phyloP scores from a whole-genome alignment of 2,113 vertebrate genomes.

The Seriola dumerili region DNA sequence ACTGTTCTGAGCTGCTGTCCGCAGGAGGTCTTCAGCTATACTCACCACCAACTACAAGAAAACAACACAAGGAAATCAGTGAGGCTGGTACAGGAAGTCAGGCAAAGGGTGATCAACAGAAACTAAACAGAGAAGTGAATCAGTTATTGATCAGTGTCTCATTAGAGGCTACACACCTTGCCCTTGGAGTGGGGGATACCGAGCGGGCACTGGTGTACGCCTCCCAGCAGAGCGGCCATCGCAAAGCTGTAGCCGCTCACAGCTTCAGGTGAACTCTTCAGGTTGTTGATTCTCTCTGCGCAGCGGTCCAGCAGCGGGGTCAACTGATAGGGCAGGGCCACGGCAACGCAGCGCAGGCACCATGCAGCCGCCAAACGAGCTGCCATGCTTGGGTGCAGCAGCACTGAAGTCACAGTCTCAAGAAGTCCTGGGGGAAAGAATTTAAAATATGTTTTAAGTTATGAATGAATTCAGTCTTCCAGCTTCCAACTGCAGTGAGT shows the following conservation, averaged over 20 bases:
- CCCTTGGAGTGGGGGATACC: slow-evolving; percentile 98
- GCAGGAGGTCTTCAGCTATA: slow-evolving; percentile 96
- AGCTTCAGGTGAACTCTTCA: slow-evolving; percentile 97
- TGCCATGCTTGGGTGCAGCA: slow-evolving; percentile 98
- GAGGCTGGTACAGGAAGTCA: not conserved
- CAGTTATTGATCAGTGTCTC: not conserved
- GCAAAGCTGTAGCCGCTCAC: slow-evolving; percentile 99
- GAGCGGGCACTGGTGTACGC: slow-evolving; percentile 96
- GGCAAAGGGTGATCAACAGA: not conserved
- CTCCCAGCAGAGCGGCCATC: slow-evolving; percentile 96
- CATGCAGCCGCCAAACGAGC: slow-evolving; percentile 95
- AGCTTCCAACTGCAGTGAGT: not conserved
- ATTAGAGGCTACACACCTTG: slow-evolving; percentile 86
- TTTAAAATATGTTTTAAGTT: not conserved
- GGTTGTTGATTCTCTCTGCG: slow-evolving; percentile 95
- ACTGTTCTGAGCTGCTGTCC: slow-evolving; percentile 97
- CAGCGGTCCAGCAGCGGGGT: slow-evolving; percentile 96
- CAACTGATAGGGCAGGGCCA: slow-evolving; percentile 95
- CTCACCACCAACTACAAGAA: slow-evolving; percentile 94
- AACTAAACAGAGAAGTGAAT: not conserved
- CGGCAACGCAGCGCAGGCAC: slow-evolving; percentile 96
- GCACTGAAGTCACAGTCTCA: slow-evolving; percentile 96
- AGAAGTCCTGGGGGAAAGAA: slow-evolving; percentile 86
- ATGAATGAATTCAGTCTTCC: not conserved
- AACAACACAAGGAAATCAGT: not conserved